phyloP scores from a whole-genome alignment of 35 echinoderm and acorn worm genomes.

The Chiridota heheva region DNA sequence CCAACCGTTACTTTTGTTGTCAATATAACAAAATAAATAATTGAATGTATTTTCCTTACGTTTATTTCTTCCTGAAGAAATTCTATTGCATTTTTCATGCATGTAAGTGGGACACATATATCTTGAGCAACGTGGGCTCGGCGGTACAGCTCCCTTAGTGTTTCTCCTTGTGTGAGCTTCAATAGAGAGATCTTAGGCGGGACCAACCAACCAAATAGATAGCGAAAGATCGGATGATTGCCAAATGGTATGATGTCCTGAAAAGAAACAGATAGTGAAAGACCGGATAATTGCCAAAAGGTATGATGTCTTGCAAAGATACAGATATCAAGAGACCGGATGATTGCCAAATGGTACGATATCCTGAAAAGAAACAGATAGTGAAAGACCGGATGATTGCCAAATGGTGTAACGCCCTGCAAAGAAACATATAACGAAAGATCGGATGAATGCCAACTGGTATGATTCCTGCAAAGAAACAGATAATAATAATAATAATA shows the following conservation, averaged over 20 bases:
- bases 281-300: too few relatives aligned
- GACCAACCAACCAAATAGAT: constrained; percentile 86
- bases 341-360: too few relatives aligned
- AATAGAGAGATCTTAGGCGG: constrained; percentile 91
- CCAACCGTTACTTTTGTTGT: too few relatives aligned
- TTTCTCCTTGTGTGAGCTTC: constrained; percentile 85
- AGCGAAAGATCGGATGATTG: constrained; percentile 84
- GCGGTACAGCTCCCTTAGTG: constrained; percentile 65
- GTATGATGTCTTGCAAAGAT: too few relatives aligned
- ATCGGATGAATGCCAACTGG: too few relatives aligned
- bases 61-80: constrained; percentile 74
- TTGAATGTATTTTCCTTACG: constrained; percentile 55
- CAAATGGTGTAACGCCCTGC: too few relatives aligned
- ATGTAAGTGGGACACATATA: constrained; percentile 78
- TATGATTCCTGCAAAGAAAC: too few relatives aligned
- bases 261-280: background rate
- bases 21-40: too few relatives aligned
- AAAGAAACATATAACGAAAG: background rate
- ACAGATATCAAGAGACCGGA: background rate
- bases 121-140: constrained; percentile 86
- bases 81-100: constrained; percentile 50
- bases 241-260: constrained; percentile 98
- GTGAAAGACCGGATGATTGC: too few relatives aligned
- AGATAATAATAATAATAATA: too few relatives aligned
- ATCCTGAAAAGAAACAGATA: background rate